A percentile compares a stretch with the other conserved stretches of the same genome.
Evolutionary conservation across 2,113 vertebrate genomes (phyloP).

Genomic region (Oenanthe oenanthe): DNA sequence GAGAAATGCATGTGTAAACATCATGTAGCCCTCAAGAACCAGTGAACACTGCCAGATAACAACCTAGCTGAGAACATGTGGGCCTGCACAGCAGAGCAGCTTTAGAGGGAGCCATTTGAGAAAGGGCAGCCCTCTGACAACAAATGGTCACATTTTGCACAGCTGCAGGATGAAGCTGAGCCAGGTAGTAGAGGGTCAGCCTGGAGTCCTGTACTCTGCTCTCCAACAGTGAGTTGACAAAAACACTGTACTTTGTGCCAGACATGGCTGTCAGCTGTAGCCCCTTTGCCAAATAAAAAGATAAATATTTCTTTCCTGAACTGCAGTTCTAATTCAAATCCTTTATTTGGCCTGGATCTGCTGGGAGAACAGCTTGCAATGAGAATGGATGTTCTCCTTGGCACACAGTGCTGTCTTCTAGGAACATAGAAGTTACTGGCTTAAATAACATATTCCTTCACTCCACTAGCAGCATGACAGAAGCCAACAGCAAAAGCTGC

Average conservation of each 20-base stretch:
- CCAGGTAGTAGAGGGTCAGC: background rate
- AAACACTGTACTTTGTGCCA: background rate
- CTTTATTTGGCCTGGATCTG: background rate
- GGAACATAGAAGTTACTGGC: background rate
- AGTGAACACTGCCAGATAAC: background rate
- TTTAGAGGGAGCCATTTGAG: background rate
- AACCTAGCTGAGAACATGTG: background rate
- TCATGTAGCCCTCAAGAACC: background rate
- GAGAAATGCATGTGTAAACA: background rate
- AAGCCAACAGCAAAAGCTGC: slow-evolving; percentile 10
- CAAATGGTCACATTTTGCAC: background rate
- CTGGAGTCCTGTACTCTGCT: background rate
- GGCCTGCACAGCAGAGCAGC: background rate
- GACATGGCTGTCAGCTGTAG: background rate
- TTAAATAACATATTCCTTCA: background rate
- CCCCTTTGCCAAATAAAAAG: background rate
- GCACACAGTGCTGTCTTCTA: slow-evolving; percentile 25
- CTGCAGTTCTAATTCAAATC: background rate
- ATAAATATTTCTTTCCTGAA: background rate
- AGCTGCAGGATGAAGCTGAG: background rate
- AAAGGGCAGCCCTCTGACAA: background rate
- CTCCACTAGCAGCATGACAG: background rate
- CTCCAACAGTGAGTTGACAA: background rate
- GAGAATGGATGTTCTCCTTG: background rate
- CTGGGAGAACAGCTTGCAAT: background rate